Evolutionary conservation across 2,888 invertebrate species (phyloP), one percentile per base, ranked within the genome.

Genomic region (Dicyrtomina minuta): DNA sequence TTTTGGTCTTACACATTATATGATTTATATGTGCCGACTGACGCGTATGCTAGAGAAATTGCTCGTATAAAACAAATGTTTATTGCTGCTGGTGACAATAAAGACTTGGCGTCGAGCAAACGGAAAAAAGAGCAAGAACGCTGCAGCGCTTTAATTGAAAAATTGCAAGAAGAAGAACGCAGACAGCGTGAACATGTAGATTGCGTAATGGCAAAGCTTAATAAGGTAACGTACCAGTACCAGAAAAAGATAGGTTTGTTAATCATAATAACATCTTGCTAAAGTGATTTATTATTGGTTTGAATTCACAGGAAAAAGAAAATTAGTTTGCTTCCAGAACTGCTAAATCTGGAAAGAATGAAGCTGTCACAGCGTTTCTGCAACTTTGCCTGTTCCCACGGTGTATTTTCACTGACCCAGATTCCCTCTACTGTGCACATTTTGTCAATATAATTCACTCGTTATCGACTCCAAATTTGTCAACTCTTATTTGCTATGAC

Each of bases 1-100:
- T 99, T 99, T 84, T 99, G 99, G 99, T 94, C 96, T 0, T 83
- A 99, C 22, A 93, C 94, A 13, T 92, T 96, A 90, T 97, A 94
- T 80, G 99, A 99, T 83, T 86, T 99, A 46, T 89, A 90, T 79
- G 96, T 97, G 68, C 99, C 99, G 1, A 87, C 86, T 55, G 90
- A 92, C 56, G 92, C 95, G 66, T 99, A 99, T 82, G 91, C 93
- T 77, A 88, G 92, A 70, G 96, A 98, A 81, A 87, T 94, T n/a
- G 88, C 88, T 44, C 91, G 92, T 78, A 83, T 96, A 1, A 91
- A 90, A 79, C 86, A 85, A 60, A 84, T 90, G 15, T 88, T 90
- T 0, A 81, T 86, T 0, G 85, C 85, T 70, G 87, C 87, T 6
- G 84, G 86, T 12, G 89, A 90, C 72, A 85, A 85, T 61, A 87